Base-by-base conservation (phyloP, 2,888 invertebrate species). In the Sisyra terminalis region DNA sequence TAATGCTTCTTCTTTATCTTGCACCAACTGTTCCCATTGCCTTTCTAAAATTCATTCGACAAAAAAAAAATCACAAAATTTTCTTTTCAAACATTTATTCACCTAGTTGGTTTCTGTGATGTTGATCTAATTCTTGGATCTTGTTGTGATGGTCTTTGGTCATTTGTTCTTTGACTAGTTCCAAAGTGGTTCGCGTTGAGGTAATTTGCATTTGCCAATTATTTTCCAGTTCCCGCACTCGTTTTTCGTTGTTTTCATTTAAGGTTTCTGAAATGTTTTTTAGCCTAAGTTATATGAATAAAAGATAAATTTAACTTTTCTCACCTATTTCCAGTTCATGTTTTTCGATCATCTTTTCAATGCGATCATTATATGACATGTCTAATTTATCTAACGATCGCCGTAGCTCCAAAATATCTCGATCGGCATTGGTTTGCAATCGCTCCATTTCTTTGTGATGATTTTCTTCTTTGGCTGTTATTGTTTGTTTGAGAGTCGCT, bases 361-460 rank as follows among this genome's bases (percentile, higher is more conserved):
- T 67, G 50, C 78, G 74, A 47, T 80, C 80, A 38, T 79, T 76
- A 57, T 84, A 80, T 6, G 69, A 69, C 59, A 79, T 76, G 53
- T 82, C 83, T 44, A 82, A 73, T 59, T 80, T 80, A 54, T 78
- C 75, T 56, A 84, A 66, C 44, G 81, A 69, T 50, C 75, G 66
- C 38, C 84, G 64, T 40, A 82, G 66, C 53, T 84, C 82, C 54
- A 79, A 61, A 38, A 77, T 65, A 53, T 79, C 76, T 60, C 74
- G 68, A 57, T 81, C 82, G 0, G 79, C 73, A 48, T 72, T 73
- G 45, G 76, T 71, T 56, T 74, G 70, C 0, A 73, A 69, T 39
- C 69, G 69, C 0, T 73, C 65, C 38, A 79, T 59, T 43, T 75
- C 76, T 37, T 57, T 57, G 34, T 61, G 59, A 47, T 63, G 64